Evolutionary conservation across 2,888 invertebrate genomes (phyloP).

Genomic region (Eledone cirrhosa): DNA sequence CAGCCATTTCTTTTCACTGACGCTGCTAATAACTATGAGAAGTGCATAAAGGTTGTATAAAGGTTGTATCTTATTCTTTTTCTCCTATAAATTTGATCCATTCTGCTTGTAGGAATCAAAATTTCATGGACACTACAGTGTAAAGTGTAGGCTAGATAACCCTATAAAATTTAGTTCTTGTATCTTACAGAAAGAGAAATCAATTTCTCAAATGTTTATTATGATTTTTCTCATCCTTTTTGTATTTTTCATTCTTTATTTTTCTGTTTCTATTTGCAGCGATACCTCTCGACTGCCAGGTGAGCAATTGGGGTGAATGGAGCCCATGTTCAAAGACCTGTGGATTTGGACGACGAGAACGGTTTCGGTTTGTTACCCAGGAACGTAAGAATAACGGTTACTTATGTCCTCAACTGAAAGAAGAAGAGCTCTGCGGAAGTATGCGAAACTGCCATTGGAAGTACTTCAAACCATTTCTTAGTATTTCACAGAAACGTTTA

Average conservation of each 20-base stretch:
- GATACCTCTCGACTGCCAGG: slow-evolving; percentile 48
- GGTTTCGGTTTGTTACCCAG: slow-evolving; percentile 74
- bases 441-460: slow-evolving; percentile 53
- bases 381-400: slow-evolving; percentile 85
- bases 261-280: slow-evolving; percentile 71
- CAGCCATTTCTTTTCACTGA: too few species aligned
- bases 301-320: slow-evolving; percentile 61
- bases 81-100: too few species aligned
- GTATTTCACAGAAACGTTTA: background rate
- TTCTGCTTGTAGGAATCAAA: too few species aligned
- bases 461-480: slow-evolving; percentile 38
- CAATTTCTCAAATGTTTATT: too few species aligned
- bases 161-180: too few species aligned
- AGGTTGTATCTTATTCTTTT: too few species aligned
- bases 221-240: too few species aligned
- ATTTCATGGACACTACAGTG: too few species aligned
- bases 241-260: background rate
- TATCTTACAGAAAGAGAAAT: too few species aligned
- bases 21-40: too few species aligned
- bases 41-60: too few species aligned
- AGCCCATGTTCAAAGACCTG: slow-evolving; percentile 82
- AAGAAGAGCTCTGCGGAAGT: slow-evolving; percentile 53
- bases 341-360: slow-evolving; percentile 86
- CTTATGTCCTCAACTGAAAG: slow-evolving; percentile 69
- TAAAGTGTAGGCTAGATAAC: too few species aligned